Evolutionary conservation across 2,797 vertebrate genomes (phyloP), one percentile per base, ranked within the genome.

Genomic region (Cacajao melanocephalus): DNA sequence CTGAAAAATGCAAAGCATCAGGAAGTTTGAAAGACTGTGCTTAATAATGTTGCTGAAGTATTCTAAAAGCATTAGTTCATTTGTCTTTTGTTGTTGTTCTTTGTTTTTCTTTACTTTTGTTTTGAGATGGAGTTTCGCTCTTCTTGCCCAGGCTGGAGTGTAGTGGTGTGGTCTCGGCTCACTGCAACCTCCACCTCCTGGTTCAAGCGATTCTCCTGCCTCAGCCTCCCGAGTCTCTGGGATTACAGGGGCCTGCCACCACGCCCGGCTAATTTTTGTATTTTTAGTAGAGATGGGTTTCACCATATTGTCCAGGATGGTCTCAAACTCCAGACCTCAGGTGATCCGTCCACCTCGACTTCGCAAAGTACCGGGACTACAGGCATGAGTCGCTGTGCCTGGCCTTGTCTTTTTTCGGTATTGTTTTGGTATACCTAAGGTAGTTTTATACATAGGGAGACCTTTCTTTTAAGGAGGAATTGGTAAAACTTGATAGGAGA

Each of bases 281-380:
- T 57, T 26, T 57, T 24, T 57, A 55, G 24, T 57, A 57, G 57
- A 57, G 24, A 57, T 1, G 1, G 26, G 26, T 28, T 58, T 58
- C 11, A 58, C 26, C 57, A 5, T 28, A 11, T 58, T 58, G 57
- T 26, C 26, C 57, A 58, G 26, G 57, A 12, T 58, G 26, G 12
- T 58, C 57, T 58, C 28, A 28, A 58, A 58, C 57, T 58, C 57
- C 26, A 28, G 11, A 58, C 57, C 57, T 58, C 57, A 58, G 57
- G 26, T 58, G 26, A 28, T 58, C 26, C 0, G 0, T 28, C 11
- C 2, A 2, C 57, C 57, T 58, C 5, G 26, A 13, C 57, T 26
- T 58, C 26, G 11, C 57, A 58, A 7, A 30, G 26, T 58, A 12
- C 26, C 28, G 11, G 57, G 57, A 58, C 28, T 28, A 28, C 26